Evolutionary conservation across 2,888 invertebrate species (phyloP), one percentile per base, ranked within the genome.

Genomic region (Lithophane ornitopus): DNA sequence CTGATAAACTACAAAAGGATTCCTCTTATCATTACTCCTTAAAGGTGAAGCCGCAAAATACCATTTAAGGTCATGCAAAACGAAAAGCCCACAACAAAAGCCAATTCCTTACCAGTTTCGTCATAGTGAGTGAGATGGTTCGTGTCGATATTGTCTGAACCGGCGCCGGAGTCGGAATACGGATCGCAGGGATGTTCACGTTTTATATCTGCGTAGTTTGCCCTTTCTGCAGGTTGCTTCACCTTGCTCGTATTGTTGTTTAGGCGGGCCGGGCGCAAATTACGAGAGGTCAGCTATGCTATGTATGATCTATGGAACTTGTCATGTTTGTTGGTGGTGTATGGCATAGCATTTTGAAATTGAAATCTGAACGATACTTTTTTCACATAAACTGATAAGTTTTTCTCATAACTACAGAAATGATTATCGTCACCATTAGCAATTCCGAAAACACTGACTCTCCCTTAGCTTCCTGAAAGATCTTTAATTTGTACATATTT

Each of bases 151-250:
- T 90, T 88, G 88, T 89, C 91, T 85, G 82, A 86, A 87, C 90
- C 89, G 86, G 86, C 84, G 91, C 90, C 88, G 88, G 85, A 90
- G 90, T 89, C 87, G 88, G 91, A 94, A 93, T 95, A 94, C 94
- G 84, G 89, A 89, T 86, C 88, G 89, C 90, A 90, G 93, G 95
- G 95, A 94, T 95, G 94, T 92, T 89, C 94, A 90, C 93, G 93
- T 94, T 95, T 93, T 96, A 96, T 95, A 96, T 94, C 93, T 89
- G 91, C 91, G 90, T 91, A 89, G 91, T 90, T 90, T 96, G 95
- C 96, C 96, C 96, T 96, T 96, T 96, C 89, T 90, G 90, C 90
- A 89, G 90, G 93, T 95, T 95, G 94, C 95, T 90, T 94, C 95
- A 96, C 95, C 94, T 95, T 95, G 95, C 93, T 92, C 94, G 93